These are phyloP conservation scores for Morinoia aosen DNA, from an alignment of 2,888 invertebrate species.

Conservation along the genomic window DNA sequence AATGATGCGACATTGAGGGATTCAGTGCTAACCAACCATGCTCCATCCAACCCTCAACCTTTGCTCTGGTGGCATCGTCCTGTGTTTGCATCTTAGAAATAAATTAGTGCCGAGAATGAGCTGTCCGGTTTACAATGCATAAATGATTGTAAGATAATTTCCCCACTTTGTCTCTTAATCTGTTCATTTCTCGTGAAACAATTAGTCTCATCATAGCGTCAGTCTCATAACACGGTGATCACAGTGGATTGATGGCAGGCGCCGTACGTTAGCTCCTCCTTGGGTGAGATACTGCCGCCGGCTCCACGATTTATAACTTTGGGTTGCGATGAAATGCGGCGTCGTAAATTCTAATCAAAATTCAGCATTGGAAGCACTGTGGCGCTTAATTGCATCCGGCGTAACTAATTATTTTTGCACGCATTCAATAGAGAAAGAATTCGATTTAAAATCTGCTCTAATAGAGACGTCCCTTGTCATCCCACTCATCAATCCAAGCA, in stretches of 20 bases:
- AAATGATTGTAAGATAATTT: not conserved
- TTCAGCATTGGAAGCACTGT: not conserved
- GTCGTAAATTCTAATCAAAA: not conserved
- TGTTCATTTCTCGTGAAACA: not conserved
- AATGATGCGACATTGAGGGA: no score
- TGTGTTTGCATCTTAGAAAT: not conserved
- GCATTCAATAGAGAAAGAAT: not conserved
- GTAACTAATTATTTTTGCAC: not conserved
- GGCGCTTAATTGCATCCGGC: not conserved
- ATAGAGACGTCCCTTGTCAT: not conserved
- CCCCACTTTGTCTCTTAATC: not conserved
- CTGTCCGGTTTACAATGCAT: not conserved
- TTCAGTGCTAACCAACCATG: no score
- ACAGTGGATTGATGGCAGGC: not conserved
- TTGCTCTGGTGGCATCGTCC: not conserved
- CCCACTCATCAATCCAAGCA: not conserved
- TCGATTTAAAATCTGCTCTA: not conserved
- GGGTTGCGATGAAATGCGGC: not conserved
- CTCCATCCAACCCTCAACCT: not conserved
- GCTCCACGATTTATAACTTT: not conserved
- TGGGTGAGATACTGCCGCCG: not conserved
- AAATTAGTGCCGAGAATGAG: not conserved
- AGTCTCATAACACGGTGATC: not conserved
- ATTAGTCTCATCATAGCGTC: not conserved
- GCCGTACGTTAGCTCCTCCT: not conserved